Conservation (phyloP, 1,140 invertebrate genomes). For the Drosophila lini region DNA sequence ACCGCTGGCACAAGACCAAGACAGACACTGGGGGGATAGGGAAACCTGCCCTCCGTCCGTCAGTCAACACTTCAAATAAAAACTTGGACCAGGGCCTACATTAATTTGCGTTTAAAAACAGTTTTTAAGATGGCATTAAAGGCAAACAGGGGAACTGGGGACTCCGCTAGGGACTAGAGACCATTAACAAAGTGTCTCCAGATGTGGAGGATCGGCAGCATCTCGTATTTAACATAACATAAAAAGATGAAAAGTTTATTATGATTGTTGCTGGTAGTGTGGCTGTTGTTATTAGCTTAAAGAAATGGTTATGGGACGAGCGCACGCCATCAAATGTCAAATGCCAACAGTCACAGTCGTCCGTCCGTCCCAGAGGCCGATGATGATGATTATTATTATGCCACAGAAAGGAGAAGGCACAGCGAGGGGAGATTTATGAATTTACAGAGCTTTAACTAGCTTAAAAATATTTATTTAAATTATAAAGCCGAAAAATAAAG, state of each 20-base stretch:
- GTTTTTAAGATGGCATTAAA: conserved; percentile 81
- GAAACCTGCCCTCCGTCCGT: conserved; percentile 53
- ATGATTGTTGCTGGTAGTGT: conserved; percentile 65
- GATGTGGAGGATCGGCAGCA: conserved; percentile 55
- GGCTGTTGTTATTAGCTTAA: conserved; percentile 71
- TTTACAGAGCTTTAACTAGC: neutral
- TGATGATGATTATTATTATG: conserved; percentile 28
- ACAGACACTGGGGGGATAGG: conserved; percentile 4
- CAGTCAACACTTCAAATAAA: conserved; percentile 82
- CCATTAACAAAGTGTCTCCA: conserved; percentile 83
- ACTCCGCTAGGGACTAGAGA: conserved; percentile 23
- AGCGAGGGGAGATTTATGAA: conserved; percentile 1
- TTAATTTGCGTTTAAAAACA: conserved; percentile 82
- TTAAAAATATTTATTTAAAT: neutral
- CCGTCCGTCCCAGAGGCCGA: conserved; percentile 24
- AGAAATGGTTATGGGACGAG: conserved; percentile 77
- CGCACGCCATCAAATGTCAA: conserved; percentile 75
- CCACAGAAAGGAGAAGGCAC: neutral
- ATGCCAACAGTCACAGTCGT: conserved; percentile 61
- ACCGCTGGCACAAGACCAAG: conserved; percentile 26
- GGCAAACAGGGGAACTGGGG: conserved; percentile 61
- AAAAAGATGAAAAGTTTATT: conserved; percentile 83
- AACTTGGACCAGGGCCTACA: conserved; percentile 60
- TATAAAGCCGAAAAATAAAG: too few species aligned
- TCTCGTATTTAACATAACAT: conserved; percentile 82